Conservation (phyloP, 2,113 vertebrate genomes). For the Cercopithecus mona region DNA sequence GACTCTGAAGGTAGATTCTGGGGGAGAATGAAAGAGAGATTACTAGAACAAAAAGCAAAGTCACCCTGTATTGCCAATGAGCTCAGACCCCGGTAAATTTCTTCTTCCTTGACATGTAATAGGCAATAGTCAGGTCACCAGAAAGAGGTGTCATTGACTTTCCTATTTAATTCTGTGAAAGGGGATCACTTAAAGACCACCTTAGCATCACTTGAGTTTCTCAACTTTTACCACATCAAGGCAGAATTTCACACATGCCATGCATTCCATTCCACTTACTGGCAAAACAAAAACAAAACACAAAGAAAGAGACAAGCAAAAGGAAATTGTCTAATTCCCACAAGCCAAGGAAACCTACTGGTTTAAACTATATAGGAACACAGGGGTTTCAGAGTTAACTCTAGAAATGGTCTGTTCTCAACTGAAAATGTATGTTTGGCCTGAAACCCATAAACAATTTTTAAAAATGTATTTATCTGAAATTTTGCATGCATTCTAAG, state of each 20-base stretch:
- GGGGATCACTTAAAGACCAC: background rate
- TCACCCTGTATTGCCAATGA: background rate
- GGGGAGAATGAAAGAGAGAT: background rate
- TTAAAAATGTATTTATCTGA: background rate
- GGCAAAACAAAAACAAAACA: background rate
- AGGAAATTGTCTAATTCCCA: background rate
- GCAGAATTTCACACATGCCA: background rate
- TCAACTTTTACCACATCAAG: slow-evolving; percentile 31
- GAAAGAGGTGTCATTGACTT: background rate
- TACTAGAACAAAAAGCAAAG: background rate
- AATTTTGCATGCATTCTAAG: background rate
- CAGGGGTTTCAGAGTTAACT: background rate
- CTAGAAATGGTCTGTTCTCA: background rate
- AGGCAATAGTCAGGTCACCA: background rate
- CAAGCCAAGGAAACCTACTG: background rate
- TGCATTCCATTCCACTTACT: background rate
- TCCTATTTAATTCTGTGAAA: background rate
- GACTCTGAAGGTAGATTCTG: background rate
- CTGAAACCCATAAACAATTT: background rate
- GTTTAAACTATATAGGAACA: background rate
- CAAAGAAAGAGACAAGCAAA: background rate
- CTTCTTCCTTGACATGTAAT: background rate
- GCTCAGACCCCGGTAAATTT: background rate
- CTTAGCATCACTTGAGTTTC: background rate
- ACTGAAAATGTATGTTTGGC: background rate